A percentile compares a stretch with the other conserved stretches of the same genome.
phyloP scores from a whole-genome alignment of 2,797 vertebrate genomes.

The Meda fulgida region DNA sequence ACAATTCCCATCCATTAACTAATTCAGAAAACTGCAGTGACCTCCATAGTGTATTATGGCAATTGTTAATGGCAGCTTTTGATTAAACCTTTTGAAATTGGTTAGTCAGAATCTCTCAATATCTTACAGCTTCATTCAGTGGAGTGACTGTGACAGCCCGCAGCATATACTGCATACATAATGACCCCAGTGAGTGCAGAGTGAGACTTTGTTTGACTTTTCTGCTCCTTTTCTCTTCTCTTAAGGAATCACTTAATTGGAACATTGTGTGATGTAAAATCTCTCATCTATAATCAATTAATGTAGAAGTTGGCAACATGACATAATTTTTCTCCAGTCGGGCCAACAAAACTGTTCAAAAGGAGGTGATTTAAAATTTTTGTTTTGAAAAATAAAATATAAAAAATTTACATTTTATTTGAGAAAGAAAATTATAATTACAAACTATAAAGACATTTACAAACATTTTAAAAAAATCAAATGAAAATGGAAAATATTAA shows the following conservation, averaged over 20 bases:
- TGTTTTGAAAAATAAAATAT: neutral
- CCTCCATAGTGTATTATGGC: neutral
- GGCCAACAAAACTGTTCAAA: neutral
- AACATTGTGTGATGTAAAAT: slow-evolving; percentile 13
- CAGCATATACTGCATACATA: slow-evolving; percentile 1
- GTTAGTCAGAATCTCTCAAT: neutral
- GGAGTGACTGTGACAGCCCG: neutral
- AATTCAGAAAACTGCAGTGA: neutral
- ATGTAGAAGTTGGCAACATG: neutral
- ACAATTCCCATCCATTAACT: neutral
- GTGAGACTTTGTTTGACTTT: slow-evolving; percentile 3
- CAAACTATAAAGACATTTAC: no score
- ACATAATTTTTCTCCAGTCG: neutral
- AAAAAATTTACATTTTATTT: neutral
- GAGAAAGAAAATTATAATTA: no score
- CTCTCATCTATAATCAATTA: neutral
- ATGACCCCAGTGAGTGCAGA: neutral
- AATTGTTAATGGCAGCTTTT: slow-evolving; percentile 3
- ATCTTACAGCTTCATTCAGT: neutral
- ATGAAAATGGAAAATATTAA: no score
- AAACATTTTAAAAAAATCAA: no score
- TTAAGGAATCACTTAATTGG: neutral
- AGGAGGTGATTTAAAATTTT: neutral
- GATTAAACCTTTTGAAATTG: neutral
- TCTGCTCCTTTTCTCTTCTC: slow-evolving; percentile 6